Conservation (phyloP, 2,113 vertebrate species). For the Lophotis ruficrista region DNA sequence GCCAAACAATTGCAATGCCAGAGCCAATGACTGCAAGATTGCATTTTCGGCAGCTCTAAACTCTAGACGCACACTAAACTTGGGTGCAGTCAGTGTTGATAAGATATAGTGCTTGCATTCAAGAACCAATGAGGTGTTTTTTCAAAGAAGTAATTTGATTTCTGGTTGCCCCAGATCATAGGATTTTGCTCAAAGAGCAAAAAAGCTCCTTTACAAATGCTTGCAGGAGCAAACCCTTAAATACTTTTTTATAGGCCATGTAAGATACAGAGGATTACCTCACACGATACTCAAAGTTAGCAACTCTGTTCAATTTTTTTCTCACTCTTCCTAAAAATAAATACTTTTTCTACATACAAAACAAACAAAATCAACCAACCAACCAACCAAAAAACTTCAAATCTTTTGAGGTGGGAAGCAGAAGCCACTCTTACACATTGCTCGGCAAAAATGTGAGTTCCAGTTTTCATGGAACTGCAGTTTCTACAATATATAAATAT, state of each 20-base stretch:
- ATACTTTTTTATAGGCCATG: neutral
- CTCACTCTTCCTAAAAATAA: neutral
- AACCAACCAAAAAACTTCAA: neutral
- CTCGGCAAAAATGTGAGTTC: neutral
- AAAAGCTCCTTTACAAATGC: neutral
- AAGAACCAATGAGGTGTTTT: neutral
- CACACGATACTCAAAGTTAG: neutral
- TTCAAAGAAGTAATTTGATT: neutral
- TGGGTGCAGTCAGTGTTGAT: neutral
- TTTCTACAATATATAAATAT: neutral
- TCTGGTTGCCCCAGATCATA: neutral
- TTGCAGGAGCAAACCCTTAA: neutral
- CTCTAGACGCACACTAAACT: too few relatives aligned
- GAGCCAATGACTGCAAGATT: rapidly evolving
- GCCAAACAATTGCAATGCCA: neutral
- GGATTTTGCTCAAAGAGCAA: neutral
- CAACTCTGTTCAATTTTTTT: neutral
- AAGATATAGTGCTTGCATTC: neutral
- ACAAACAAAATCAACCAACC: neutral
- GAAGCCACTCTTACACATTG: neutral
- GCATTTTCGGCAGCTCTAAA: neutral
- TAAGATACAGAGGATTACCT: neutral
- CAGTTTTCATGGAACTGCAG: neutral
- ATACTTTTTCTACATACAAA: neutral
- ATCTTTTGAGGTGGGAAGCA: neutral